Conservation (phyloP, 2,797 vertebrate genomes). For the Cottoperca gobio region DNA sequence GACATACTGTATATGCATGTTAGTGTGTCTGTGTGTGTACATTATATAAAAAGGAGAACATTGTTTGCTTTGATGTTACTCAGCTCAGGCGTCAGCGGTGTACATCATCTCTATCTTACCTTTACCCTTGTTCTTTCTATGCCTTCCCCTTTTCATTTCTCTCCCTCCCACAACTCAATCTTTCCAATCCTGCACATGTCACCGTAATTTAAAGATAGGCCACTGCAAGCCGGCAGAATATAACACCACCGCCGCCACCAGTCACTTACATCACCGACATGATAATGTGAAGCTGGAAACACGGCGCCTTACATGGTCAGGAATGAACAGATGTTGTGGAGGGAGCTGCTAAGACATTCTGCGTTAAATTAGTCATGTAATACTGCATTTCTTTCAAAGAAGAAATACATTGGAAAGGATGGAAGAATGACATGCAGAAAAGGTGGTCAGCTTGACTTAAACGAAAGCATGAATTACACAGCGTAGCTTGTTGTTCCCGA, state of each 20-base stretch:
- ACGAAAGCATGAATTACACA: not conserved
- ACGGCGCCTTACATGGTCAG: not conserved
- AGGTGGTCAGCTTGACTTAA: not conserved
- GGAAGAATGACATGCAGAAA: not conserved
- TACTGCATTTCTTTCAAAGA: not conserved
- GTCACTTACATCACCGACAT: conserved; percentile 35
- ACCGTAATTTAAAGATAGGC: conserved; percentile 60
- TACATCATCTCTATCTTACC: conserved; percentile 17
- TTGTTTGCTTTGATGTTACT: conserved; percentile 42
- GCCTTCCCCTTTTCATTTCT: conserved; percentile 18
- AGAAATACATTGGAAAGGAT: not conserved
- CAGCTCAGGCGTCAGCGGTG: conserved; percentile 29
- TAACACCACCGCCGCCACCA: conserved; percentile 18
- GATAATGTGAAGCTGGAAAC: conserved; percentile 28
- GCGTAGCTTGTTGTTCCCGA: not conserved
- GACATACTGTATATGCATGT: conserved; percentile 7
- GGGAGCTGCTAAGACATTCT: conserved; percentile 1
- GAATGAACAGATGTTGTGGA: conserved; percentile 37
- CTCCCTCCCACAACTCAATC: conserved; percentile 37
- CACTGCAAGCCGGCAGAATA: conserved; percentile 30
- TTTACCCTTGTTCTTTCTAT: not conserved
- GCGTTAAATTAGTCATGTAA: conserved; percentile 5
- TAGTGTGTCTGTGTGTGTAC: conserved; percentile 16
- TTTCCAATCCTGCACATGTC: conserved; percentile 45
- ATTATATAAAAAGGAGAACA: conserved; percentile 29